These are phyloP conservation scores for Automeris io DNA, from an alignment of 2,888 invertebrate species.

Conservation along the genomic window DNA sequence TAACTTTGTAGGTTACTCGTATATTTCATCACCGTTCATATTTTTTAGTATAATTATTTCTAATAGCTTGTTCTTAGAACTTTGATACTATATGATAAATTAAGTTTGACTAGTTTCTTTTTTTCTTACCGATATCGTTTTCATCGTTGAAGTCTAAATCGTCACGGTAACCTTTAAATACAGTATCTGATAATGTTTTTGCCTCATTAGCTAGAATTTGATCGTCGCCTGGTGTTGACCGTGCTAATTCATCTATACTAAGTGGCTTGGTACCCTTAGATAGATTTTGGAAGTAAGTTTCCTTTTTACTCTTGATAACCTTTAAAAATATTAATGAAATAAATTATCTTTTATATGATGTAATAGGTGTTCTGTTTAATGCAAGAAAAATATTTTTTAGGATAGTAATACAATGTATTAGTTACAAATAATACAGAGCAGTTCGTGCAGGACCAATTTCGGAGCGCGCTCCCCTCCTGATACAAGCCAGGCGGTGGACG, in stretches of 20 bases:
- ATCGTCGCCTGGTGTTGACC: slow-evolving; percentile 41
- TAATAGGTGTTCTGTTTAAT: no score
- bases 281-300: slow-evolving; percentile 71
- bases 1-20: no score
- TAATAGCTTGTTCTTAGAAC: neutral
- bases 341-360: no score
- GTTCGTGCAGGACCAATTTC: no score
- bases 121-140: slow-evolving; percentile 82
- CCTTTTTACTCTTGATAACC: slow-evolving; percentile 80
- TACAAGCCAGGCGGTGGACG: no score
- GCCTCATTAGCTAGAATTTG: slow-evolving; percentile 42
- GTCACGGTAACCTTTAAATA: slow-evolving; percentile 82
- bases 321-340: slow-evolving; percentile 22
- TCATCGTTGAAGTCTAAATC: slow-evolving; percentile 90
- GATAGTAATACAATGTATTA: no score
- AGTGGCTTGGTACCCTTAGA: slow-evolving; percentile 60
- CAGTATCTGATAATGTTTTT: slow-evolving; percentile 64
- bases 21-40: no score
- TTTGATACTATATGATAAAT: neutral
- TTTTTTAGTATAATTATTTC: no score
- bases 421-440: no score
- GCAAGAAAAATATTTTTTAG: no score
- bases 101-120: no score
- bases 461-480: no score
- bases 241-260: slow-evolving; percentile 52